These are phyloP conservation scores for Clarias platycephalus DNA, from an alignment of 2,797 vertebrate genomes.

Conservation along the genomic window DNA sequence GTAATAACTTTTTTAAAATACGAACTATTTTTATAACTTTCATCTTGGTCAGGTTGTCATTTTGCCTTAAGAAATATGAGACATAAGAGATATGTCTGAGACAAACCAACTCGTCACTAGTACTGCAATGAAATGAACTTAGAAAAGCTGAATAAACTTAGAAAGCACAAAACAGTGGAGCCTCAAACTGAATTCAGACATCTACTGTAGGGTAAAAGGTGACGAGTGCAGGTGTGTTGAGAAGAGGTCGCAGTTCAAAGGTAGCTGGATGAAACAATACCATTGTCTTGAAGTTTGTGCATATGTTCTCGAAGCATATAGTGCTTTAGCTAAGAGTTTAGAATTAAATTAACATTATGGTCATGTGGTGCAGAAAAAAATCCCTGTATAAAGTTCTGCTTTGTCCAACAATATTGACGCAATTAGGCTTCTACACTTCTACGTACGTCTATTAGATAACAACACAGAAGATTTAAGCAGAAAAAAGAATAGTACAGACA, in stretches of 20 bases:
- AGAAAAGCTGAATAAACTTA: not conserved
- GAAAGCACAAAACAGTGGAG: conserved; percentile 22
- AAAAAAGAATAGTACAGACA: conserved; percentile 6
- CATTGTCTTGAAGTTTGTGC: not conserved
- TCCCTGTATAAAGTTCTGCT: not conserved
- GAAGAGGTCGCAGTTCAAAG: conserved; percentile 58
- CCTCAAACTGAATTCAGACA: conserved; percentile 24
- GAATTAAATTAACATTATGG: not conserved
- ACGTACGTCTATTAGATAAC: not conserved
- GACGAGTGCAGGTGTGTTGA: conserved; percentile 52
- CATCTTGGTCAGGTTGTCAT: conserved; percentile 26
- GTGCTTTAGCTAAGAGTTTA: not conserved
- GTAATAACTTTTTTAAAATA: conserved; percentile 25
- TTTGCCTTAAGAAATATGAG: conserved; percentile 17
- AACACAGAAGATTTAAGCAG: not conserved
- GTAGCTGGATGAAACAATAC: conserved; percentile 21
- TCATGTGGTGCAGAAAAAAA: not conserved
- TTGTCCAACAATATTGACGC: not conserved
- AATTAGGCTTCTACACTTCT: not conserved
- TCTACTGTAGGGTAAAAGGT: conserved; percentile 32
- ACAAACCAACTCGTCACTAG: conserved; percentile 24
- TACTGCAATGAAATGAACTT: not conserved
- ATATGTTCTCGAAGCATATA: not conserved
- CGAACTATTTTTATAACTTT: conserved; percentile 16
- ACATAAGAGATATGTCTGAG: conserved; percentile 45